Conservation (phyloP, 2,888 invertebrate species). For the Aradus depressus region DNA sequence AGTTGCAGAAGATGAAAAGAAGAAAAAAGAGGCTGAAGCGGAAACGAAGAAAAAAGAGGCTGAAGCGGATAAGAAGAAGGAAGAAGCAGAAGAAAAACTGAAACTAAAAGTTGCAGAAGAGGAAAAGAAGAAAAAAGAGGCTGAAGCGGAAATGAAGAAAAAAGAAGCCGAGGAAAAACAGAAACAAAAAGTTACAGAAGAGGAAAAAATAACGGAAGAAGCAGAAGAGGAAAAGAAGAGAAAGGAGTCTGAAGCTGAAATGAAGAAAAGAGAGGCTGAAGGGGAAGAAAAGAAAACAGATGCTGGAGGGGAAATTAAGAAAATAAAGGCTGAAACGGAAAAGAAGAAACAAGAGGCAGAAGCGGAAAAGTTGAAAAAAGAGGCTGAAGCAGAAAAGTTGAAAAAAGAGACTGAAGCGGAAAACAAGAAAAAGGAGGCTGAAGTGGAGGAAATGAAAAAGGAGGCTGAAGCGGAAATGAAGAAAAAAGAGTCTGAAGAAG, state of each 20-base stretch:
- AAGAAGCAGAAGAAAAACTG: constrained; percentile 22
- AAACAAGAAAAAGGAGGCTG: constrained; percentile 13
- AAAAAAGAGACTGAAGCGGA: constrained; percentile 12
- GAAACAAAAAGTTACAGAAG: constrained; percentile 23
- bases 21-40: constrained; percentile 22
- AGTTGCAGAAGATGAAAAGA: constrained; percentile 6
- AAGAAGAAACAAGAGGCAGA: constrained; percentile 19
- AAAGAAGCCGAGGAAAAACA: constrained; percentile 20
- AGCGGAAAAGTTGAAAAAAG: constrained; percentile 21
- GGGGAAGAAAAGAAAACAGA: constrained; percentile 20
- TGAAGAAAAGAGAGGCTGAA: constrained; percentile 23
- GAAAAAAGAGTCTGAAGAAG: constrained; percentile 7
- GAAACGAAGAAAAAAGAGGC: constrained; percentile 15
- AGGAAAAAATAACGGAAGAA: constrained; percentile 23
- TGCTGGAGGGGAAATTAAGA: constrained; percentile 14
- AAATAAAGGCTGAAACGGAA: constrained; percentile 24
- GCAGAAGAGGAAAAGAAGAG: constrained; percentile 25
- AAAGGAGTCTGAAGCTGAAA: constrained; percentile 22
- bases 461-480: background rate
- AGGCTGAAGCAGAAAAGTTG: constrained; percentile 22
- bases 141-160: constrained; percentile 19
- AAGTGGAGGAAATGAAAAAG: background rate
- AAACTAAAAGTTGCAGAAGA: constrained; percentile 24
- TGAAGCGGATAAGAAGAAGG: constrained; percentile 9
- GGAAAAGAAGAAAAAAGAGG: constrained; percentile 16